Base-by-base conservation (phyloP, 2,113 vertebrate genomes). In the Grantiella picta region DNA sequence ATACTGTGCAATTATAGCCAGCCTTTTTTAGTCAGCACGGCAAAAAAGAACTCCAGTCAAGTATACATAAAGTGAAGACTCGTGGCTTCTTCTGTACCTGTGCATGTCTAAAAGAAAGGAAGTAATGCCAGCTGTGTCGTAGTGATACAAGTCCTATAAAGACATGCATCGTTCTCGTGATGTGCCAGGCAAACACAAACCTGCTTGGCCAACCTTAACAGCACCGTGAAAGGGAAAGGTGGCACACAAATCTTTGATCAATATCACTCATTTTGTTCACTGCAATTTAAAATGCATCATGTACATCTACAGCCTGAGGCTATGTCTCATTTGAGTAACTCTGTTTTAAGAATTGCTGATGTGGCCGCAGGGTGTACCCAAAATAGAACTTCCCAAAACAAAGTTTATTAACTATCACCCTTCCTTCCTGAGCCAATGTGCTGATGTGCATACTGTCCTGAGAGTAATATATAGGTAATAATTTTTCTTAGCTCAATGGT, bases 91-190 rank as follows among this genome's bases (percentile, higher is more conserved):
- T 14, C 64, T 64, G 53, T 25, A 28, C 6, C 18, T 7, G 6
- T 0, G 0, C 3, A 1, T 40, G 14, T 66, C 11, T 72, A 20
- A 84, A 79, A 79, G 40, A 49, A 0, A 17, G 40, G 38, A 45
- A 49, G 9, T 42, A 36, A n/a, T 1, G 2, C 54, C 64, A 77
- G 14, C 54, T n/a, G 4, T 38, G 52, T 44, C 24, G 3, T 7
- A 59, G 59, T 4, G 36, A 56, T 28, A 19, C 11, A 22, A 22
- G 29, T 0, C 15, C 44, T 81, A 31, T n/a, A 52, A 78, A 70
- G 36, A 69, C 6, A 10, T 33, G 15, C 17, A 29, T 54, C 6
- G 4, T 69, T 63, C 24, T 59, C 42, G 6, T 42, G 69, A 40
- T 12, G 11, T 10, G 18, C 17, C 29, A 35, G 7, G 16, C 16